These are phyloP conservation scores for Charina bottae DNA, from an alignment of 2,113 vertebrate genomes.

Conservation along the genomic window DNA sequence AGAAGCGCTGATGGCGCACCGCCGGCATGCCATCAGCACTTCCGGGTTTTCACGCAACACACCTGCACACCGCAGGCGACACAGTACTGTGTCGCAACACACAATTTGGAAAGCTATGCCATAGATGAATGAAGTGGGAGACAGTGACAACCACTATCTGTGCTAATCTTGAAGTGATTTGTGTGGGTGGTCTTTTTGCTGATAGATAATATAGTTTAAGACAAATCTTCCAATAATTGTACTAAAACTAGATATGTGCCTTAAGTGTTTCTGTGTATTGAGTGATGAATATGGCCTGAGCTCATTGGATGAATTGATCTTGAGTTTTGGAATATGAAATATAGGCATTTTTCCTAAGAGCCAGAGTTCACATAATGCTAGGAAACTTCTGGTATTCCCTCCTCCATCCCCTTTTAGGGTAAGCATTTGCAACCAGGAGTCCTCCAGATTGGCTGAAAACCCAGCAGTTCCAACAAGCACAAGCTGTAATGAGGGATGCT, in stretches of 20 bases:
- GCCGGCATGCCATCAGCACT: too few species aligned
- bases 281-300: background rate
- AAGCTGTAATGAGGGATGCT: background rate
- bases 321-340: background rate
- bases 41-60: too few species aligned
- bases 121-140: background rate
- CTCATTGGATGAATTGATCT: background rate
- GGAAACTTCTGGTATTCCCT: background rate
- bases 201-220: too few species aligned
- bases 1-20: too few species aligned
- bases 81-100: too few species aligned
- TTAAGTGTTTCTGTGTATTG: background rate
- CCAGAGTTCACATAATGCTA: background rate
- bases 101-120: too few species aligned
- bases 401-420: background rate
- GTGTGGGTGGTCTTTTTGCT: background rate
- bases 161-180: background rate
- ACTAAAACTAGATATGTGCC: background rate
- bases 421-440: background rate
- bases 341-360: background rate
- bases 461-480: background rate
- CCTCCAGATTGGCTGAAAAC: background rate
- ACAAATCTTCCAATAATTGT: background rate
- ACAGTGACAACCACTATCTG: background rate
- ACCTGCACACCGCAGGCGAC: too few species aligned